Base-by-base conservation (phyloP, 2,113 vertebrate genomes). In the Columbina picui region DNA sequence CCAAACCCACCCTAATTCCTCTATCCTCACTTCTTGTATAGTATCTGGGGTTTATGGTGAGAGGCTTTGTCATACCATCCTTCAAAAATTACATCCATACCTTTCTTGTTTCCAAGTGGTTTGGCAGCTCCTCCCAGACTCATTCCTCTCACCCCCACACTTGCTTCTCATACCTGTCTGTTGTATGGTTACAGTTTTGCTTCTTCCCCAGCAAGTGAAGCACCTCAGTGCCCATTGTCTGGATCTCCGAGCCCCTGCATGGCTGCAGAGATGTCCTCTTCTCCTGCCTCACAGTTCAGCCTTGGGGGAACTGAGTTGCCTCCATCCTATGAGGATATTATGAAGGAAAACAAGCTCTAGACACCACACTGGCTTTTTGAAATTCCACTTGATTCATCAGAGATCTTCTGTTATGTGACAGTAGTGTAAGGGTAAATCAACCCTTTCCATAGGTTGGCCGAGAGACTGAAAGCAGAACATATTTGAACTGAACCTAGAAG, bases 271-370 rank as follows among this genome's bases (percentile, higher is more conserved):
- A 20, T 30, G 19, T 26, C 78, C 1, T 81, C 93, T 26, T 39
- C 43, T 43, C 29, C 64, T 64, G 16, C 32, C 47, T 32, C 83
- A 1, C 6, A 0, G 27, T 68, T 96, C 78, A 56, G 29, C 30
- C 65, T 45, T 1, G 56, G 34, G 11, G 94, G 16, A n/a, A 34
- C 89, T 18, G 95, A 92, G 9, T 49, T 88, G 18, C 98, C 98
- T 67, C 98, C 98, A 8, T 96, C 98, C 29, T 98, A 98, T 60
- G 97, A 98, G 89, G 98, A 98, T 57, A 79, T 88, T 30, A 67
- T 96, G 77, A 98, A 97, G 81, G 89, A 95, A 93, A 96, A 85
- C 32, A 67, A 52, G 61, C 14, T 81, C 55, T 84, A 90, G 63
- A 76, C 2, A 9, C 26, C 59, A 39, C 2, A 0, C 29, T 80